Evolutionary conservation across 2,888 invertebrate genomes (phyloP).

Genomic region (Amiota minor): DNA sequence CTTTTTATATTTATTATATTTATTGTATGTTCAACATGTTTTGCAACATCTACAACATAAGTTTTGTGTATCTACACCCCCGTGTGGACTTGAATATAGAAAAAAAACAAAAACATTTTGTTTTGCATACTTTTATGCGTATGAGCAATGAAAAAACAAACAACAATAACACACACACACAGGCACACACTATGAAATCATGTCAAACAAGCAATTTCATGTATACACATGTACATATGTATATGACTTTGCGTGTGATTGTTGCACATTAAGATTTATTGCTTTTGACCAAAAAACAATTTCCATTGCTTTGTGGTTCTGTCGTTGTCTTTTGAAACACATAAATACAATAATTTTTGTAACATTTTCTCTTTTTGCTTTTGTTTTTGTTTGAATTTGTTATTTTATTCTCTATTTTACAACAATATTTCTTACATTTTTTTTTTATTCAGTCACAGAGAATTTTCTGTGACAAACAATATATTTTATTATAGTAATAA

Average conservation of each 20-base stretch:
- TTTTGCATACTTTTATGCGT: constrained; percentile 21
- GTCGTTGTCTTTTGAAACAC: constrained; percentile 6
- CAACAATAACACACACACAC: neutral
- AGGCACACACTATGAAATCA: neutral
- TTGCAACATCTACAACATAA: constrained; percentile 4
- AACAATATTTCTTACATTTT: neutral
- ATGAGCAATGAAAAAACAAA: neutral
- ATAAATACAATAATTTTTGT: constrained; percentile 9
- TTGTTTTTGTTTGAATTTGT: neutral
- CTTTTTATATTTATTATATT: too few species aligned
- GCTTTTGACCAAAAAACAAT: constrained; percentile 12
- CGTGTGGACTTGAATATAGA: too few species aligned
- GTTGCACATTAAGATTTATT: constrained; percentile 28
- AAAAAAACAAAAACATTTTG: neutral
- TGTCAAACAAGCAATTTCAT: constrained; percentile 27
- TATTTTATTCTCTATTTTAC: neutral
- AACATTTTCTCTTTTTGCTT: constrained; percentile 17
- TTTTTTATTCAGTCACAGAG: neutral
- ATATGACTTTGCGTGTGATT: constrained; percentile 26
- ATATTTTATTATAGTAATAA: constrained; percentile 20
- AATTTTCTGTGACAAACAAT: constrained; percentile 4
- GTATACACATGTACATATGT: too few species aligned
- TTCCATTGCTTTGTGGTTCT: constrained; percentile 24
- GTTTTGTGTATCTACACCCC: neutral
- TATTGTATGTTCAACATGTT: neutral